Conservation (phyloP, 1,140 invertebrate genomes). For the Heliconius hermathena region DNA sequence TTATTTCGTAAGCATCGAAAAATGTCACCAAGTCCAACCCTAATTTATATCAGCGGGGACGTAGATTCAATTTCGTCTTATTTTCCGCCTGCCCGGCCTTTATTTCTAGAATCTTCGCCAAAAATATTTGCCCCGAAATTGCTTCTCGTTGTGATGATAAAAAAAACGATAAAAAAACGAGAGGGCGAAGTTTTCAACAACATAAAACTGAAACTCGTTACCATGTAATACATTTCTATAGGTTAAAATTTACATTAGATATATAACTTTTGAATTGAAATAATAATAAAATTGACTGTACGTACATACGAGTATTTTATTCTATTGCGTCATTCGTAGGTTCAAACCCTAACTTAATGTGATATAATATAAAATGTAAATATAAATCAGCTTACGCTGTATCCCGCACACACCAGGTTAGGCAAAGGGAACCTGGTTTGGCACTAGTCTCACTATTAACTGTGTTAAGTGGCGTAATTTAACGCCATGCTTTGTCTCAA, state of each 20-base stretch:
- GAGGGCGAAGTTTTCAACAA: slow-evolving; percentile 5
- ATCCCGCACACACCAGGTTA: too few species aligned
- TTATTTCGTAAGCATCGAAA: background rate
- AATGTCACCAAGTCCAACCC: slow-evolving; percentile 10
- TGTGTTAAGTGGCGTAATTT: too few species aligned
- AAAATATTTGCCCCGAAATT: slow-evolving; percentile 25
- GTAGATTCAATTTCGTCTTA: slow-evolving; percentile 26
- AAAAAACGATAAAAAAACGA: slow-evolving; percentile 11
- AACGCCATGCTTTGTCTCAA: too few species aligned
- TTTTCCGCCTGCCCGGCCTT: slow-evolving; percentile 20
- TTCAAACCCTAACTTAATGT: too few species aligned
- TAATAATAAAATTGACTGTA: background rate
- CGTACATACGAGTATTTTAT: too few species aligned
- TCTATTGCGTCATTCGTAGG: too few species aligned
- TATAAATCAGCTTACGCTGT: too few species aligned
- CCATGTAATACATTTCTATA: background rate
- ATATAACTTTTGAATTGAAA: background rate
- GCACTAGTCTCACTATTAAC: too few species aligned
- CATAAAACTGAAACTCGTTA: slow-evolving; percentile 16
- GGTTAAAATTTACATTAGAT: background rate
- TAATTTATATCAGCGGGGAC: slow-evolving; percentile 22
- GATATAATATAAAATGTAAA: too few species aligned
- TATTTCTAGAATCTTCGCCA: slow-evolving; percentile 7
- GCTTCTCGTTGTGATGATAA: slow-evolving; percentile 22
- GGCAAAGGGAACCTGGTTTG: too few species aligned